phyloP scores from a whole-genome alignment of 2,113 vertebrate species.

The Albula goreensis region DNA sequence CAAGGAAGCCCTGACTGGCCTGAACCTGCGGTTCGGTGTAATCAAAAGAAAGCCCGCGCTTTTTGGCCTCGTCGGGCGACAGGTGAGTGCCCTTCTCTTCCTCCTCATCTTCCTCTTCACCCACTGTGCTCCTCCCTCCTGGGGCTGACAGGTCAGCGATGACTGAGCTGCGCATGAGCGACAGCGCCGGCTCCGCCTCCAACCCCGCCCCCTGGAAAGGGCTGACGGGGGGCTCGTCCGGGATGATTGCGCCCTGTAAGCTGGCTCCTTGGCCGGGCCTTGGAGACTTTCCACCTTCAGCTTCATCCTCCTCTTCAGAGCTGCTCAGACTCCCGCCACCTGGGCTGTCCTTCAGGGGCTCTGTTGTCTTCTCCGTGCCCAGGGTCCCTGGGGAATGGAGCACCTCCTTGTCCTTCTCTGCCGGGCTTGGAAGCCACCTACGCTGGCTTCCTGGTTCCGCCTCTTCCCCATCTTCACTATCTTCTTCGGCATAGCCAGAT shows the following conservation, averaged over 20 bases:
- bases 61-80: conserved; percentile 44
- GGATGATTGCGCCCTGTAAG: background rate
- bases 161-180: background rate
- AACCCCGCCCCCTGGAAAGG: background rate
- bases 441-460: background rate
- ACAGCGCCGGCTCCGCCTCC: background rate
- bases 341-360: background rate
- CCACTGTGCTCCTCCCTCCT: background rate
- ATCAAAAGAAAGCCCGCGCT: conserved; percentile 46
- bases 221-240: background rate
- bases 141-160: background rate
- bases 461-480: background rate
- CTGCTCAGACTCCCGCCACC: background rate
- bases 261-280: background rate
- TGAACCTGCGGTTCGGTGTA: conserved; percentile 44
- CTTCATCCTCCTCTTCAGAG: conserved; percentile 1
- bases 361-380: too few species aligned
- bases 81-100: conserved; percentile 17
- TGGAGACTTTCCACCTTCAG: background rate
- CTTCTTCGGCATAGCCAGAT: background rate
- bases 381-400: background rate
- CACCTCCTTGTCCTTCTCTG: background rate
- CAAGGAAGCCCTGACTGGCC: conserved; percentile 9
- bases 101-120: conserved; percentile 30
- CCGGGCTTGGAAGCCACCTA: background rate